phyloP scores from a whole-genome alignment of 2,797 vertebrate genomes.

The Ptychobarbus kaznakovi region DNA sequence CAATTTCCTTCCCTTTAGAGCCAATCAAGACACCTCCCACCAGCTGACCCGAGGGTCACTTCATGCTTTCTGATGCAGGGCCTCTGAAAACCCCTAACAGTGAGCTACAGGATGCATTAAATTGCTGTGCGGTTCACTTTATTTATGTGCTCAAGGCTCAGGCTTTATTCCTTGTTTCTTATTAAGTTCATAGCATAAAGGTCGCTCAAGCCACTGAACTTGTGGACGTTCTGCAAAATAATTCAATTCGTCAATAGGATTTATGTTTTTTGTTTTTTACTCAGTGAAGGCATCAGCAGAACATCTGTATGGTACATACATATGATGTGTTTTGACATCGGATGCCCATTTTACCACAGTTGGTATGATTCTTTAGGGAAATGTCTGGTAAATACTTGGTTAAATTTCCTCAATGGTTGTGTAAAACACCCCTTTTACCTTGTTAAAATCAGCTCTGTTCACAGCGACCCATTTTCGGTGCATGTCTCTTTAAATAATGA shows the following conservation, averaged over 20 bases:
- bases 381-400: no score
- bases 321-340: no score
- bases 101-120: slow-evolving; percentile 21
- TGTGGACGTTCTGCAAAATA: not conserved
- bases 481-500: no score
- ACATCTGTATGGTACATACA: not conserved
- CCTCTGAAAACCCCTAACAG: not conserved
- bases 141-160: slow-evolving; percentile 12
- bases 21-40: slow-evolving; percentile 40
- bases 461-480: no score
- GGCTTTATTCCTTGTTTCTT: slow-evolving; percentile 27
- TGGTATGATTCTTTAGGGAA: no score
- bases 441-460: no score
- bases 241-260: not conserved
- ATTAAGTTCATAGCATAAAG: slow-evolving; percentile 26
- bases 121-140: slow-evolving; percentile 9
- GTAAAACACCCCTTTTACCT: no score
- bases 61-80: slow-evolving; percentile 32
- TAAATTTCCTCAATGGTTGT: no score
- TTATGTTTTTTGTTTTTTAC: not conserved
- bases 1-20: slow-evolving; percentile 44
- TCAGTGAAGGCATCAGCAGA: not conserved
- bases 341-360: no score
- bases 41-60: slow-evolving; percentile 39
- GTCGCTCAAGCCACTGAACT: not conserved